Base-by-base conservation (phyloP, 2,797 vertebrate species). In the Sebastes alutus region DNA sequence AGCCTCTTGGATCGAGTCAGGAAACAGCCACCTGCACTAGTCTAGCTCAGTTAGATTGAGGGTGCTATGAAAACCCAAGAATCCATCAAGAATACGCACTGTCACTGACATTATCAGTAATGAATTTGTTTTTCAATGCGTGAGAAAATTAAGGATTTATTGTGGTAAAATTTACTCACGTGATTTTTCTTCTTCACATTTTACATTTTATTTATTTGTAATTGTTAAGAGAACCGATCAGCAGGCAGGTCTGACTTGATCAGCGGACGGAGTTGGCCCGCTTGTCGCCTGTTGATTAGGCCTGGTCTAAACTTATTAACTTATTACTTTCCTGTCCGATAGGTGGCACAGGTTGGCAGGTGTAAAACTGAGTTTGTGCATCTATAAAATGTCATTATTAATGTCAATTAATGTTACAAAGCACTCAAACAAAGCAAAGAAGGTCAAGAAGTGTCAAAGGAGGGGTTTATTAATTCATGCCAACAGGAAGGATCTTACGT, bases 401-500 rank as follows among this genome's bases (percentile, higher is more conserved):
- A 58, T 30, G 0, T 46, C 7, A 55, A 11, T 6, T 23, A 60
- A 25, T 2, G 16, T 14, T 10, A 35, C 10, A 46, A 35, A 33
- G 9, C 27, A 59, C 49, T 27, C 18, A 62, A 72, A 59, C 2
- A n/a, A n/a, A 33, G 16, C 16, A 58, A 30, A 42, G 7, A 27
- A 22, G n/a, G 14, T 22, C 7, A 23, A 14, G 7, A 59, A 55
- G 0, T 22, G 5, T 23, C 16, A 58, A 52, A 16, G 22, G 18
- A 52, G 2, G 2, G 9, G 2, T 56, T 71, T 7, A 23, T 42
- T 42, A 11, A 25, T 30, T 18, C 5, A 78, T 2, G 30, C 4
- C 54, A 68, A 42, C 3, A 33, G 52, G 14, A 46, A 55, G 33
- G 18, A 58, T 33, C 97, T 97, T 97, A 99, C 98, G 93, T 95